Base-by-base conservation (phyloP, 2,888 invertebrate species). In the Drosophila vallismaia region DNA sequence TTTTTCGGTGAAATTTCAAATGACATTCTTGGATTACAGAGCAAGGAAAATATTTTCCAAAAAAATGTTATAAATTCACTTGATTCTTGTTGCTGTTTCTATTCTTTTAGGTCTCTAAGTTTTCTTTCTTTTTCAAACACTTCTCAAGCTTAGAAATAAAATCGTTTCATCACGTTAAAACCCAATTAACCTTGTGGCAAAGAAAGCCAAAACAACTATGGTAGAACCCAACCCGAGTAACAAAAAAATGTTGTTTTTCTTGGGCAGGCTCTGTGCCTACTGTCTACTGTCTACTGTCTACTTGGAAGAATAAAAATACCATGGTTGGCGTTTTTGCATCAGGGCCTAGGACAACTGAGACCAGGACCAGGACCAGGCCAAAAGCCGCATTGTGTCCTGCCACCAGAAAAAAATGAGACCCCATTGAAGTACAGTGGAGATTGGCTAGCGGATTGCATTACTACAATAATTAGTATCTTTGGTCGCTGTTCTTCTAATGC, bases 271-370 rank as follows among this genome's bases (percentile, higher is more conserved):
- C 19, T 19, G 19, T 19, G 19, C 19, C 2, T 1, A 1, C 19
- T 19, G 19, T 19, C 19, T 19, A 50, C 24, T 14, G n/a, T n/a
- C 2, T 1, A 1, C 19, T 19, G 19, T 19, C 19, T 19, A 50
- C 24, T 14, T 28, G 9, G 31, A 9, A n/a, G 9, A 26, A 12
- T 28, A 24, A 40, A 51, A 52, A 38, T 40, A 48, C 10, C 9
- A 45, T 44, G 50, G 36, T 42, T 68, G 12, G 68, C 68, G 58
- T 58, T 67, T 68, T 52, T 42, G 48, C 68, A 58, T 52, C 68
- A 51, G 58, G 68, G 68, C 68, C 69, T 68, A 48, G 68, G 68
- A 68, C 69, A 68, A 68, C 68, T 68, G 69, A 68, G 68, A 68
- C 68, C 68, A 48, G 28, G 68, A 68, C 68, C 68, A 48, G 28